Base-by-base conservation (phyloP, 2,888 invertebrate genomes). In the Chymomyza caudatula region DNA sequence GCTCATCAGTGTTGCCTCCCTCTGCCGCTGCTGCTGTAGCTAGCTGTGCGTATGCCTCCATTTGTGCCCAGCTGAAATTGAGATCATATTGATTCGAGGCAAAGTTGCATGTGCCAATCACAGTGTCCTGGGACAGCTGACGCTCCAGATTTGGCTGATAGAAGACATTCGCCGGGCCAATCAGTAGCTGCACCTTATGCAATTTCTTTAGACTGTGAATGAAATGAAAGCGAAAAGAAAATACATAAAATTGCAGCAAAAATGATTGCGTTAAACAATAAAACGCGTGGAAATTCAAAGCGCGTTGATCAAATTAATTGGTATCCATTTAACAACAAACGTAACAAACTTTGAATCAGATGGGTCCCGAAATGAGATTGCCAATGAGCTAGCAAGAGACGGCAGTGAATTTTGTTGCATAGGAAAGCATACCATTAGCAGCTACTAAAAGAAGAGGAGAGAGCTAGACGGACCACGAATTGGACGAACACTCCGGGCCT, bases 141-240 rank as follows among this genome's bases (percentile, higher is more conserved):
- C 94, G 91, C 77, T 94, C 94, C 65, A 94, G 89, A 85, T 94
- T 94, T 20, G 92, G 90, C 64, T 92, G 91, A 52, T 93, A 92
- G 80, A 94, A 94, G 58, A 94, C 88, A 72, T 92, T 90, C 76
- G 86, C 76, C 15, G 87, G 82, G 37, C 88, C 88, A 52, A 89
- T 86, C 54, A 89, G 75, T 66, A 90, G 75, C 72, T 91, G 91
- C 69, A 90, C 89, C 74, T 90, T 88, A 67, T 91, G 90, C 53
- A 91, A 75, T 79, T 91, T 91, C 81, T 90, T 91, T 51, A 89
- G 76, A 69, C 90, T 90, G 73, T 57, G 71, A 73, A 54, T 6
- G 37, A 44, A 53, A 59, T 11, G 11, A 37, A 37, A n/a, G 11
- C 5, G 5, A 43, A 20, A 13, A 23, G 29, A 15, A 29, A 54